These are phyloP conservation scores for Catostylus mosaicus DNA, from an alignment of 30 jellyfish, hydroid and myxozoan genomes.

Conservation along the genomic window DNA sequence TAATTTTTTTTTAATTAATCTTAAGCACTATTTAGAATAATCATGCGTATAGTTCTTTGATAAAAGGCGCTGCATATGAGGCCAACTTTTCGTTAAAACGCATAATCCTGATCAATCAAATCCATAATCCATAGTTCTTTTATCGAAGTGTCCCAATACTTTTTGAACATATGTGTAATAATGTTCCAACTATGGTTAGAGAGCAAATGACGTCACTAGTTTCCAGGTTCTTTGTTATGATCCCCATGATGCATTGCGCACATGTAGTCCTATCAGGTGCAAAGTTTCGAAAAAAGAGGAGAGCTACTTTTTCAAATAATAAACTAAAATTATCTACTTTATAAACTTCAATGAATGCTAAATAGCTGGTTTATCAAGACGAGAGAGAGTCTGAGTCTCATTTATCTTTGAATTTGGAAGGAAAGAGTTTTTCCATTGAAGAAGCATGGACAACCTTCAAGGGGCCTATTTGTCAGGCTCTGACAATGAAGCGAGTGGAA, in stretches of 20 bases:
- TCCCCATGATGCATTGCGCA: background rate
- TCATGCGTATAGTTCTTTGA: too few relatives aligned
- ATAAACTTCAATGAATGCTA: background rate
- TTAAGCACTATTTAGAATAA: too few relatives aligned
- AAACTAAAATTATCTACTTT: background rate
- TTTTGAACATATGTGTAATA: too few relatives aligned
- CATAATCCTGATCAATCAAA: too few relatives aligned
- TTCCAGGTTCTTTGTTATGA: background rate
- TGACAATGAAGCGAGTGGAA: slow-evolving; percentile 42
- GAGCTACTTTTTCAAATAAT: background rate
- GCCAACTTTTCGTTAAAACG: too few relatives aligned
- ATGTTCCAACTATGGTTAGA: too few relatives aligned
- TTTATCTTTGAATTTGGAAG: too few relatives aligned
- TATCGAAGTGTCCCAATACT: too few relatives aligned
- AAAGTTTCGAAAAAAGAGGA: background rate
- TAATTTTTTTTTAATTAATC: too few relatives aligned
- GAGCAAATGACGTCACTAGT: background rate
- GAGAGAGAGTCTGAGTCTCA: background rate
- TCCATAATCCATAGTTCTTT: too few relatives aligned
- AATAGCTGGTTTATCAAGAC: background rate
- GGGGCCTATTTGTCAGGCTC: slow-evolving; percentile 71
- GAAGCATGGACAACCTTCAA: slow-evolving; percentile 45
- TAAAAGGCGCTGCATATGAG: too few relatives aligned
- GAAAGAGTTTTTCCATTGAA: background rate
- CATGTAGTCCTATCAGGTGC: background rate